These are phyloP conservation scores for Urocyon cinereoargenteus DNA, from an alignment of 2,797 vertebrate genomes.

Conservation along the genomic window DNA sequence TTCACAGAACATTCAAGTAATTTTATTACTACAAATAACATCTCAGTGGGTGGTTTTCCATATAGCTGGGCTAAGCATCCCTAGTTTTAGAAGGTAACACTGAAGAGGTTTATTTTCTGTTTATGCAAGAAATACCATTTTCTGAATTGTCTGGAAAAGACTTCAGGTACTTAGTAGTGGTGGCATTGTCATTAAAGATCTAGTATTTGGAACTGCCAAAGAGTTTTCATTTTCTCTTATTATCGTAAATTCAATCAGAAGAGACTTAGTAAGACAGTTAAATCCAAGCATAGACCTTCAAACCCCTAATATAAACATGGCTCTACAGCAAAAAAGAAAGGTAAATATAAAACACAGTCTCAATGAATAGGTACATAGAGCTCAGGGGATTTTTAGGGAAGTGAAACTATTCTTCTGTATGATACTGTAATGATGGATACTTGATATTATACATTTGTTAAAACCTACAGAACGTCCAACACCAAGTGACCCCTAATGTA, in stretches of 20 bases:
- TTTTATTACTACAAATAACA: conserved; percentile 51
- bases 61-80: neutral
- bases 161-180: neutral
- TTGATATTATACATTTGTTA: neutral
- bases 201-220: conserved; percentile 15
- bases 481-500: neutral
- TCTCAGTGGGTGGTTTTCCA: neutral
- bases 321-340: neutral
- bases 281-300: conserved; percentile 11
- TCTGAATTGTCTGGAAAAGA: conserved; percentile 19
- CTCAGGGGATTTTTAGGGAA: neutral
- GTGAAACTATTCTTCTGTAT: conserved; percentile 28
- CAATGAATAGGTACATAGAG: neutral
- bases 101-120: conserved; percentile 28
- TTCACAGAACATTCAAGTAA: conserved; percentile 22
- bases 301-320: conserved; percentile 34
- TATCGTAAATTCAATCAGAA: conserved; percentile 46
- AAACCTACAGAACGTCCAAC: neutral
- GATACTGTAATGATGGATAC: neutral
- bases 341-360: conserved; percentile 15
- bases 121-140: conserved; percentile 30
- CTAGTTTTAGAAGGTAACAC: neutral
- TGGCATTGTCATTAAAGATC: neutral
- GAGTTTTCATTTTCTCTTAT: conserved; percentile 44
- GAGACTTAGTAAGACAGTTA: neutral